Percentiles rank a stretch among this genome's conserved stretches.
These are phyloP conservation scores for Macrosoma leucophasiata DNA, from an alignment of 2,888 invertebrate species.

Conservation along the genomic window DNA sequence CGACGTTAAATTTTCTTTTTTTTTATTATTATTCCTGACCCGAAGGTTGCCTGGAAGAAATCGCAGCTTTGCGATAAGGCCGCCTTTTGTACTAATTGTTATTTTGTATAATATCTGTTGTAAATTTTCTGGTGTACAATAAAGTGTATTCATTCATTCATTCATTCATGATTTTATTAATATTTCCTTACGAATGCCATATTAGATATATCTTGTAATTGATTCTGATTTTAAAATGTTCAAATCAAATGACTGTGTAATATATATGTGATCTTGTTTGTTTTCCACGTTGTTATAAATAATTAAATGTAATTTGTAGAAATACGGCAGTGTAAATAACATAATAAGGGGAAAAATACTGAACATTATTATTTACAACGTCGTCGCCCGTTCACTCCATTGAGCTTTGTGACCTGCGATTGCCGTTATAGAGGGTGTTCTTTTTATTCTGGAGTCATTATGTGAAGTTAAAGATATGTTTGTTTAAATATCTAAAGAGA, in stretches of 20 bases:
- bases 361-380: slow-evolving; percentile 57
- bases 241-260: no score
- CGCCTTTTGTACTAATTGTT: no score
- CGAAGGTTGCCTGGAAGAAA: no score
- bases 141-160: no score
- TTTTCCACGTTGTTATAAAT: slow-evolving; percentile 12
- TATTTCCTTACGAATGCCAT: not conserved
- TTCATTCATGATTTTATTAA: slow-evolving; percentile 14
- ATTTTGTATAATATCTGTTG: no score
- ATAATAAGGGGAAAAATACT: slow-evolving; percentile 39
- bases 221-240: slow-evolving; percentile 1
- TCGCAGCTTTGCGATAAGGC: no score
- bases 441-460: no score
- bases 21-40: no score
- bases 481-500: no score
- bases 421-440: slow-evolving; percentile 40
- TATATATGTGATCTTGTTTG: not conserved
- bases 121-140: no score
- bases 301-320: slow-evolving; percentile 10
- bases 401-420: slow-evolving; percentile 49
- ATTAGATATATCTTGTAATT: slow-evolving; percentile 4
- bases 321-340: slow-evolving; percentile 31
- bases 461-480: no score
- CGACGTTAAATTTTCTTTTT: no score
- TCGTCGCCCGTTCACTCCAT: slow-evolving; percentile 37